Conservation (phyloP, 1,140 invertebrate species). For the Bombus impatiens region DNA sequence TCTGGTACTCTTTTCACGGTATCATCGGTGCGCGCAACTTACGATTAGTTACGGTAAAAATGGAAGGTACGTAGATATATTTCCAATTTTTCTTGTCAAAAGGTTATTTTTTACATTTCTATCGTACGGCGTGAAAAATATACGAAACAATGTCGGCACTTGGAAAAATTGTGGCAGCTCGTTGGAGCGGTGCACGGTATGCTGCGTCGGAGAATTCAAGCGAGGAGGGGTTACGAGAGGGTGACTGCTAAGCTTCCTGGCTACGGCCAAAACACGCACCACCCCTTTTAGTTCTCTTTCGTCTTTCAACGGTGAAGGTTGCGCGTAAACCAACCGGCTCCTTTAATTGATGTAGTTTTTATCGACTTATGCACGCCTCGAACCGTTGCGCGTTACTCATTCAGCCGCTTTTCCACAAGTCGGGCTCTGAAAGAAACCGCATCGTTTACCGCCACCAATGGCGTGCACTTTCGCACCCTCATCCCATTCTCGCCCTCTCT, state of each 20-base stretch:
- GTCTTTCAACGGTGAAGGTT: conserved; percentile 68
- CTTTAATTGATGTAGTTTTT: conserved; percentile 80
- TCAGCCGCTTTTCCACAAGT: conserved; percentile 69
- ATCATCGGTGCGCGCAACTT: not conserved
- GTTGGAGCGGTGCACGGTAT: conserved; percentile 21
- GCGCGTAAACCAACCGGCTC: conserved; percentile 67
- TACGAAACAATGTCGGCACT: conserved; percentile 20
- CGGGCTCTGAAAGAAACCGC: conserved; percentile 79
- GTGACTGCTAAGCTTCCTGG: conserved; percentile 67
- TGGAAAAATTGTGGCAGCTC: conserved; percentile 29
- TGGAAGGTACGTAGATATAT: not conserved
- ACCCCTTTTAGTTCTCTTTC: conserved; percentile 69
- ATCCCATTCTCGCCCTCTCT: conserved; percentile 64
- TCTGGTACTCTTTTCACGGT: too few species aligned
- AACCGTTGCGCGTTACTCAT: conserved; percentile 77
- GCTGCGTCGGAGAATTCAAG: conserved; percentile 1
- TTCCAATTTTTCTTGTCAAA: not conserved
- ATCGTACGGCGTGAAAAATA: not conserved
- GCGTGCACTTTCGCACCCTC: conserved; percentile 70
- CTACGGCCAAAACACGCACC: conserved; percentile 64
- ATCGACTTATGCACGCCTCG: conserved; percentile 75
- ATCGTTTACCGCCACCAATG: conserved; percentile 76
- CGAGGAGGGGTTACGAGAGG: conserved; percentile 50
- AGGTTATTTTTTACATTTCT: not conserved
- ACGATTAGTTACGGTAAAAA: not conserved